These are phyloP conservation scores for Unio pictorum DNA, from an alignment of 2,888 invertebrate species.

Conservation along the genomic window DNA sequence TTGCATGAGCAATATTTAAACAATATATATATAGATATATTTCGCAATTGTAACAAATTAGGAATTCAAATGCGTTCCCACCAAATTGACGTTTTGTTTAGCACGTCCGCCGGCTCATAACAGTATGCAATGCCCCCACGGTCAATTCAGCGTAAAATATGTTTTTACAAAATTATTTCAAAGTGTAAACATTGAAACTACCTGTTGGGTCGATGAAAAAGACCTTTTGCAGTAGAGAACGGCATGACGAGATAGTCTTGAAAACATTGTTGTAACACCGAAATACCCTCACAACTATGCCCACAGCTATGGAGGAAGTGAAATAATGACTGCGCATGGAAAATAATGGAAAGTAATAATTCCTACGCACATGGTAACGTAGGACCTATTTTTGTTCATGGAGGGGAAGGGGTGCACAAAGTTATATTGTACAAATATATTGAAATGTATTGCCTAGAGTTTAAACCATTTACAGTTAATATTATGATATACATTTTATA, in stretches of 20 bases:
- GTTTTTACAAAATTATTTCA: neutral
- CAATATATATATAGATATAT: too few species aligned
- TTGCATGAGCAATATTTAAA: too few species aligned
- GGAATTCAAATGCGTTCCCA: too few species aligned
- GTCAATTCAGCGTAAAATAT: neutral
- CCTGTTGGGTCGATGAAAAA: conserved; percentile 38
- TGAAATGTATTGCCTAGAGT: too few species aligned
- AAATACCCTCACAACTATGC: neutral
- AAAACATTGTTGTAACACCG: conserved; percentile 45
- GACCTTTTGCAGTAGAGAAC: conserved; percentile 29
- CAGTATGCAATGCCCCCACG: too few species aligned
- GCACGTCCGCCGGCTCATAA: too few species aligned
- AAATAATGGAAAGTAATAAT: conserved; percentile 4
- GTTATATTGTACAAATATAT: too few species aligned
- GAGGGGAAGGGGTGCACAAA: too few species aligned
- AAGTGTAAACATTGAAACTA: conserved; percentile 2
- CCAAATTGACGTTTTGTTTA: too few species aligned
- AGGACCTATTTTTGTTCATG: neutral
- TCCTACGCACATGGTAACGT: conserved; percentile 53
- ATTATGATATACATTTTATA: too few species aligned
- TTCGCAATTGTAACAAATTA: too few species aligned
- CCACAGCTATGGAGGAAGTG: conserved; percentile 11
- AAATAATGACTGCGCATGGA: conserved; percentile 1
- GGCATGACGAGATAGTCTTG: conserved; percentile 47
- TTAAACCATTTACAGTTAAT: too few species aligned